A percentile compares a stretch with the other conserved stretches of the same genome.
These are phyloP conservation scores for Calameuta idolon DNA, from an alignment of 2,888 invertebrate genomes.

Conservation along the genomic window DNA sequence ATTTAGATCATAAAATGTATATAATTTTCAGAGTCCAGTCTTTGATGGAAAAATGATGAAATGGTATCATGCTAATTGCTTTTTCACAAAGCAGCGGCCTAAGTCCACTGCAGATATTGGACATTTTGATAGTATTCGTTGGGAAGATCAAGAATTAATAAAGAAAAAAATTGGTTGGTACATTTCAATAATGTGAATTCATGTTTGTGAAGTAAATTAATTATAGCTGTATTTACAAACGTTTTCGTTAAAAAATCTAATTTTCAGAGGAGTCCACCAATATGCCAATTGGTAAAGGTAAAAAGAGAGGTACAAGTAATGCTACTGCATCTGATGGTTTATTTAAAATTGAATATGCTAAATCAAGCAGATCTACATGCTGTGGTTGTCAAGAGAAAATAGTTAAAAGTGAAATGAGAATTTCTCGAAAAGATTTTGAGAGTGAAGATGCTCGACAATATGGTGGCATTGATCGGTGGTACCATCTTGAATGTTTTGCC, in stretches of 20 bases:
- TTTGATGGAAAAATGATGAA: constrained; percentile 88
- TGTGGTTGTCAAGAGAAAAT: constrained; percentile 88
- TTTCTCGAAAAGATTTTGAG: constrained; percentile 88
- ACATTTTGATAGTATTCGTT: constrained; percentile 81
- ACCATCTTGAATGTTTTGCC: constrained; percentile 92
- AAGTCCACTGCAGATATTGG: constrained; percentile 81
- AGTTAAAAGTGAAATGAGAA: constrained; percentile 75
- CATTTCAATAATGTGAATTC: constrained; percentile 5
- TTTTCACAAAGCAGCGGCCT: constrained; percentile 86
- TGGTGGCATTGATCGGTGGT: constrained; percentile 89
- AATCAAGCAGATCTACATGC: constrained; percentile 84
- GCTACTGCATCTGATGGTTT: constrained; percentile 71
- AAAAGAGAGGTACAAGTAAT: constrained; percentile 69
- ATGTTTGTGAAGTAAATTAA: constrained; percentile 4
- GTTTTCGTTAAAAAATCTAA: constrained; percentile 3
- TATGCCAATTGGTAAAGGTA: constrained; percentile 67
- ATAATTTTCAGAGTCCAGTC: constrained; percentile 78
- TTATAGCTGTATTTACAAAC: constrained; percentile 2
- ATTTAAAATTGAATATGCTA: constrained; percentile 86
- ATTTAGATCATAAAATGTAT: not conserved
- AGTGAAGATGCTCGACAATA: constrained; percentile 83
- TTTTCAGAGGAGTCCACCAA: constrained; percentile 52
- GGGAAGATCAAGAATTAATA: constrained; percentile 87
- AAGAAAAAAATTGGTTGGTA: constrained; percentile 75
- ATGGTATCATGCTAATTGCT: constrained; percentile 92